Conservation (phyloP, 2,797 vertebrate species). For the Schizopygopsis pylzovi region DNA sequence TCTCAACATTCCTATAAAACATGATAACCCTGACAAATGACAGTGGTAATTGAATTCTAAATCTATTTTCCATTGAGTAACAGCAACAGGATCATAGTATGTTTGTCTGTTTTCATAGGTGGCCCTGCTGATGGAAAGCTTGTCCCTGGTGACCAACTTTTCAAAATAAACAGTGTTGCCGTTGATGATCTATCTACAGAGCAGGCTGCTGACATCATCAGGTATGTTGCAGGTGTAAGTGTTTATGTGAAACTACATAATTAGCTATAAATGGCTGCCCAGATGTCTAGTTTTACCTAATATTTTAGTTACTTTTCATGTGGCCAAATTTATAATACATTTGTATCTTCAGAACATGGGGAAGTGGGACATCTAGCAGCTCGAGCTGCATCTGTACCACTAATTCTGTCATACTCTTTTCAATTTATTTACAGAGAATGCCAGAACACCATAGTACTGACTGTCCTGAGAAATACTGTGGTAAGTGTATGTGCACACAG, state of each 20-base stretch:
- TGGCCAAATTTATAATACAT: not conserved
- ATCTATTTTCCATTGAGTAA: too few relatives aligned
- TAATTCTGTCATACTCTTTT: constrained; percentile 37
- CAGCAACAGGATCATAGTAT: constrained; percentile 52
- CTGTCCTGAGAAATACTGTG: constrained; percentile 86
- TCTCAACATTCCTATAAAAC: not conserved
- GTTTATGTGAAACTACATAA: not conserved
- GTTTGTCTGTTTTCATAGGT: constrained; percentile 49
- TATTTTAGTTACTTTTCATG: not conserved
- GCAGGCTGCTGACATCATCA: constrained; percentile 82
- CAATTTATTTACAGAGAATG: constrained; percentile 82
- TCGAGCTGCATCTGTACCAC: not conserved
- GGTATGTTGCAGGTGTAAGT: constrained; percentile 30
- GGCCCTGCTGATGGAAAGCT: constrained; percentile 62
- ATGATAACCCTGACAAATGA: not conserved
- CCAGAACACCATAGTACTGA: constrained; percentile 84
- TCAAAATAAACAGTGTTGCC: constrained; percentile 85
- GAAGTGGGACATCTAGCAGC: not conserved
- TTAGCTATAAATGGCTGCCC: too few relatives aligned
- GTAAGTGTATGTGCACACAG: constrained; percentile 69
- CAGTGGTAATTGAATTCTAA: not conserved
- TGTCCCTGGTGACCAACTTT: constrained; percentile 88
- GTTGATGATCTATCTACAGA: constrained; percentile 84
- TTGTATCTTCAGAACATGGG: not conserved
- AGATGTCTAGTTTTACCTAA: not conserved